Evolutionary conservation across 2,797 vertebrate genomes (phyloP).

Genomic region (Coilia nasus): DNA sequence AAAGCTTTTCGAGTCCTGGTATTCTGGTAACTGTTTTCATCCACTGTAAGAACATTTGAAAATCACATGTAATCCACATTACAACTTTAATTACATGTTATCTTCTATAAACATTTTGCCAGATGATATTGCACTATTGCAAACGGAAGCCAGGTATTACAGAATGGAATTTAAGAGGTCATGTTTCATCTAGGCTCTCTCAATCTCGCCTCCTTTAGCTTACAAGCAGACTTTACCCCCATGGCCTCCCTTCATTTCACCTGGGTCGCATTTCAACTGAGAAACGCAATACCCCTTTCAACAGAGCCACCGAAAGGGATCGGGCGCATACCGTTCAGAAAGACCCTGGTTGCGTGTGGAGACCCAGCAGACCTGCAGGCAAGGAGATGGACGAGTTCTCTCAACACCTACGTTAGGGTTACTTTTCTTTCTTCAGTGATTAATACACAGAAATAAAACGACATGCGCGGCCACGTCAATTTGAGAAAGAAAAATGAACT

Average conservation of each 20-base stretch:
- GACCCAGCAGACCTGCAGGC: conserved; percentile 50
- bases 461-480: background rate
- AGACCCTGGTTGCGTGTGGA: conserved; percentile 20
- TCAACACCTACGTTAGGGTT: background rate
- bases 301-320: background rate
- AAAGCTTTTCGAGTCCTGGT: conserved; percentile 39
- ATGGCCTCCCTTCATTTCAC: background rate
- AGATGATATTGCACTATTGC: background rate
- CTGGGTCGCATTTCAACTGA: background rate
- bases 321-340: conserved; percentile 49
- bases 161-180: background rate
- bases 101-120: background rate
- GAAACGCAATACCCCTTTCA: background rate
- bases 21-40: conserved; percentile 18
- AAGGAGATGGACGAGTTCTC: conserved; percentile 10
- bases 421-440: background rate
- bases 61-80: background rate
- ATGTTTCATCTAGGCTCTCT: background rate
- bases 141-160: background rate
- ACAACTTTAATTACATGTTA: background rate
- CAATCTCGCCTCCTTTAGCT: background rate
- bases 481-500: background rate
- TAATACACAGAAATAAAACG: background rate
- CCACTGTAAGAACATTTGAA: background rate
- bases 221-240: background rate